Base-by-base conservation (phyloP, 1,140 invertebrate species). In the Drosophila persimilis region DNA sequence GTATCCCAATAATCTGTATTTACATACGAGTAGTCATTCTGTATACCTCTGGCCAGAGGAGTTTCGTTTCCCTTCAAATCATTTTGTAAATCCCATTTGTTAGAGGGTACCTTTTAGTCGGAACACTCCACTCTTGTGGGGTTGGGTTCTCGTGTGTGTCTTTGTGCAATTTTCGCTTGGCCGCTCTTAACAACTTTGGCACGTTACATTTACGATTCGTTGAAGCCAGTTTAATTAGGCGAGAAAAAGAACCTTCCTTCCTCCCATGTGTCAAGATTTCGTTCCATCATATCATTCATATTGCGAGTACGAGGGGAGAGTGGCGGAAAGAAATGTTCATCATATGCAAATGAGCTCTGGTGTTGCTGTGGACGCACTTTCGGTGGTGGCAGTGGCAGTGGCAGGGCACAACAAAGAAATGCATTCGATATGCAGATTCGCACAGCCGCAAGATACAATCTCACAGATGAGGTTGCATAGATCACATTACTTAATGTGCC, bases 401-500 rank as follows among this genome's bases (percentile, higher is more conserved):
- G 52, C 46, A 24, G 24, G 24, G 4, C 4, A 39, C 57, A 55
- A 77, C 77, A 81, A 86, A 71, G 77, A 71, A 77, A 81, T 77
- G 83, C 73, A 83, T 88, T 88, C 65, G 78, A 86, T 86, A 83
- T 88, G 83, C 77, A 78, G 77, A 88, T 86, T 80, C 80, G 56
- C 76, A 56, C 54, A 80, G 79, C 79, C 56, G 69, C 61, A 73
- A 66, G 56, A 70, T 75, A 61, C 50, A 53, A 66, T 55, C 48
- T 73, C 11, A 52, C 52, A 63, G 65, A 59, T 71, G 69, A 61
- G 73, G 71, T 75, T 80, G 78, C 78, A 77, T 74, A 78, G 81
- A 85, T 85, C 83, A 75, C 81, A 88, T 85, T 85, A 85, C 81
- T 80, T 88, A 85, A 85, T 86, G 77, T 67, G 67, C 67, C 77